Evolutionary conservation across 2,113 vertebrate species (phyloP).

Genomic region (Tauraco erythrolophus): DNA sequence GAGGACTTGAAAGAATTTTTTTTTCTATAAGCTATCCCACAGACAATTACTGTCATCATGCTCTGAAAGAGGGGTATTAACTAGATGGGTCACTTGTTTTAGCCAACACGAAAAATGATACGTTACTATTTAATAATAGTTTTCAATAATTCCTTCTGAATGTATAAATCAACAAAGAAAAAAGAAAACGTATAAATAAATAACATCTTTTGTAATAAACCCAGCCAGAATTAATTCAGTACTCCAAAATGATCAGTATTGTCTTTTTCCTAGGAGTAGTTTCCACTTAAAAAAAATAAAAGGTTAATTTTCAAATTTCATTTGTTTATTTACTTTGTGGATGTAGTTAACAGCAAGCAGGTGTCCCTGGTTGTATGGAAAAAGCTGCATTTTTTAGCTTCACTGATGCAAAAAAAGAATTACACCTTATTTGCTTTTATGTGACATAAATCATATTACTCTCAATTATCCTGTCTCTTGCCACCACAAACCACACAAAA

Average conservation of each 20-base stretch:
- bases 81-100: not conserved
- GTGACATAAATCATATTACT: not conserved
- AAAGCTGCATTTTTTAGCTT: not conserved
- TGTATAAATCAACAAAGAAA: not conserved
- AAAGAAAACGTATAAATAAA: not conserved
- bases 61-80: not conserved
- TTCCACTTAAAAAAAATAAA: not conserved
- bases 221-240: not conserved
- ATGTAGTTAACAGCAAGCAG: not conserved
- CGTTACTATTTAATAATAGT: not conserved
- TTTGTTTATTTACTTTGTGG: not conserved
- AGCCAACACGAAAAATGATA: not conserved
- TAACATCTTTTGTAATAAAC: not conserved
- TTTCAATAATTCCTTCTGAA: not conserved
- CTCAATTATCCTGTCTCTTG: not conserved
- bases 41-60: not conserved
- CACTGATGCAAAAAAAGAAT: not conserved
- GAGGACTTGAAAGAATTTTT: not conserved
- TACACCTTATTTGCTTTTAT: not conserved
- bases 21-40: not conserved
- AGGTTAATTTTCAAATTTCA: not conserved
- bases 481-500: not conserved
- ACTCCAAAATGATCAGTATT: not conserved
- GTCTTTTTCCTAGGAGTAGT: not conserved
- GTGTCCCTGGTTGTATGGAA: not conserved